Evolutionary conservation across 2,888 invertebrate genomes (phyloP).

Genomic region (Incurvaria masculella): DNA sequence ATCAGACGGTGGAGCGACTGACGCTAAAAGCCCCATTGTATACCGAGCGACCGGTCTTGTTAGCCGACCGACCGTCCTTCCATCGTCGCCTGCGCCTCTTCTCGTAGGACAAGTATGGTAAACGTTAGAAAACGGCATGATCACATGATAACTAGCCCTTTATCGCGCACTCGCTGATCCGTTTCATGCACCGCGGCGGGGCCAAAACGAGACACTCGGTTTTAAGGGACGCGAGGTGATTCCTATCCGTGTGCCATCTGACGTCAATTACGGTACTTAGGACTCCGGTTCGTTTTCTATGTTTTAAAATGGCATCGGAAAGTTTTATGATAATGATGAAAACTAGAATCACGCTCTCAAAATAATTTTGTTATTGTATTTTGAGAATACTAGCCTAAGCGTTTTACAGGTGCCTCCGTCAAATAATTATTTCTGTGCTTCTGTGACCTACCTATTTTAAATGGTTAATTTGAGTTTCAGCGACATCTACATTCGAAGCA

Average conservation of each 20-base stretch:
- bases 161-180: slow-evolving; percentile 19
- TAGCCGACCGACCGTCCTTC: slow-evolving; percentile 20
- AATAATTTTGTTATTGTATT: no score
- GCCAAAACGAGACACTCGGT: neutral
- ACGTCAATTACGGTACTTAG: neutral
- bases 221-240: neutral
- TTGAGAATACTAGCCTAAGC: no score
- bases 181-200: neutral
- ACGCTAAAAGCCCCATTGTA: slow-evolving; percentile 58
- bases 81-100: neutral
- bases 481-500: no score
- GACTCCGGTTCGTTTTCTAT: no score
- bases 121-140: slow-evolving; percentile 33
- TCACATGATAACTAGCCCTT: slow-evolving; percentile 47
- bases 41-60: slow-evolving; percentile 44
- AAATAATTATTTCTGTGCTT: no score
- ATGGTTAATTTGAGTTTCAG: no score
- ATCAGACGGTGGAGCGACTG: slow-evolving; percentile 27
- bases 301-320: no score
- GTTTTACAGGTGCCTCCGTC: no score
- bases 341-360: no score
- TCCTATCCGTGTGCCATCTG: neutral
- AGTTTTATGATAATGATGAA: no score
- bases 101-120: neutral
- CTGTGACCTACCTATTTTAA: no score